Conservation (phyloP, 2,888 invertebrate genomes). For the Limnephilus rhombicus region DNA sequence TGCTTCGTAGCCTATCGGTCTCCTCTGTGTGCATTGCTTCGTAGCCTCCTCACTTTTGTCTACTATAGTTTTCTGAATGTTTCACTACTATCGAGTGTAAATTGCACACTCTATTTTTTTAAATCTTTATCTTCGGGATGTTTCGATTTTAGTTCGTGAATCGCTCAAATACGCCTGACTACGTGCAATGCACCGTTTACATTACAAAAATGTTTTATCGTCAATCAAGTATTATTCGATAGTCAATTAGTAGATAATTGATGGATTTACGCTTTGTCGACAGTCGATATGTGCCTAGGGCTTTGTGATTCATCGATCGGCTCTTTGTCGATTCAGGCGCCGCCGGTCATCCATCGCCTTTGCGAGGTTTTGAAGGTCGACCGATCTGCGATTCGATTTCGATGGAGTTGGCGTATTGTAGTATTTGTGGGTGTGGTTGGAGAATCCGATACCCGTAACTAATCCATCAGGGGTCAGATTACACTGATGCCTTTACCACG, state of each 20-base stretch:
- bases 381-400: slow-evolving; percentile 19
- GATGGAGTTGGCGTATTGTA: slow-evolving; percentile 13
- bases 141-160: background rate
- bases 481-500: background rate
- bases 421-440: slow-evolving; percentile 5
- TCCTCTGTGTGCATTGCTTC: no score
- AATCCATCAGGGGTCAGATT: background rate
- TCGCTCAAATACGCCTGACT: no score
- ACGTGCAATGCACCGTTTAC: background rate
- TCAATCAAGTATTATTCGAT: background rate
- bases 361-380: slow-evolving; percentile 6
- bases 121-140: background rate
- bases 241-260: background rate
- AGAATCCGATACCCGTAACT: slow-evolving; percentile 17
- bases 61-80: no score
- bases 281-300: background rate
- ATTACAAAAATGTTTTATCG: background rate
- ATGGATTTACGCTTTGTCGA: background rate
- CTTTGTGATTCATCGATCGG: background rate
- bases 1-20: no score
- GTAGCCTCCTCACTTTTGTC: no score
- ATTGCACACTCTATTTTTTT: no score
- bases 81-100: no score
- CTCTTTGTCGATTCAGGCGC: background rate
- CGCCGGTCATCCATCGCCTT: background rate